Conservation (phyloP, 1,140 invertebrate species). For the Drosophila rufa region DNA sequence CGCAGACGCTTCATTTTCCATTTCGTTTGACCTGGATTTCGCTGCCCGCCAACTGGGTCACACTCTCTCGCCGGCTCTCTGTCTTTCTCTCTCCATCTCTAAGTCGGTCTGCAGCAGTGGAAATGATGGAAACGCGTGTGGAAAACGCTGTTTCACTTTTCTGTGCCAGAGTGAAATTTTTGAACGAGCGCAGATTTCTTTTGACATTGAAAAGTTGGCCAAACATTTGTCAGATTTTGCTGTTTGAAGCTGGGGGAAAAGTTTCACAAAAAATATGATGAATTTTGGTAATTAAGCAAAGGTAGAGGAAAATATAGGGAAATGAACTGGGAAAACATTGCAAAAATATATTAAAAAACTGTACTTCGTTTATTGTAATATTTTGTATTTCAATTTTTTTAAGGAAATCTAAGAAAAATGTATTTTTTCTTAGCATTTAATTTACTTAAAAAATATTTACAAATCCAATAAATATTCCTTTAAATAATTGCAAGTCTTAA, state of each 20-base stretch:
- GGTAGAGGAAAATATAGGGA: neutral
- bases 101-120: neutral
- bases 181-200: constrained; percentile 58
- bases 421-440: too few species aligned
- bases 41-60: constrained; percentile 71
- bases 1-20: constrained; percentile 74
- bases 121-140: constrained; percentile 62
- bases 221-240: constrained; percentile 40
- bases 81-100: too few species aligned
- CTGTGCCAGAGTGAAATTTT: constrained; percentile 70
- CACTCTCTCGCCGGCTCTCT: constrained; percentile 35
- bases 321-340: neutral
- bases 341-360: neutral
- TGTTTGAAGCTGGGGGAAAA: neutral
- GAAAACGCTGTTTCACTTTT: constrained; percentile 78
- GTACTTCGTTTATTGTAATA: neutral
- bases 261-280: neutral
- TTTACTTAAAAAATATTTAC: neutral
- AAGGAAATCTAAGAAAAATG: too few species aligned
- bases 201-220: constrained; percentile 81
- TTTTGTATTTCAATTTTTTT: neutral
- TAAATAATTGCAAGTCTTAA: neutral
- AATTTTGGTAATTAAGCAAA: too few species aligned
- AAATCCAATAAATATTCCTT: neutral
- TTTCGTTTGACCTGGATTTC: constrained; percentile 84